Evolutionary conservation across 2,888 invertebrate genomes (phyloP), one percentile per base, ranked within the genome.

Genomic region (Drosophila trichaetosa): DNA sequence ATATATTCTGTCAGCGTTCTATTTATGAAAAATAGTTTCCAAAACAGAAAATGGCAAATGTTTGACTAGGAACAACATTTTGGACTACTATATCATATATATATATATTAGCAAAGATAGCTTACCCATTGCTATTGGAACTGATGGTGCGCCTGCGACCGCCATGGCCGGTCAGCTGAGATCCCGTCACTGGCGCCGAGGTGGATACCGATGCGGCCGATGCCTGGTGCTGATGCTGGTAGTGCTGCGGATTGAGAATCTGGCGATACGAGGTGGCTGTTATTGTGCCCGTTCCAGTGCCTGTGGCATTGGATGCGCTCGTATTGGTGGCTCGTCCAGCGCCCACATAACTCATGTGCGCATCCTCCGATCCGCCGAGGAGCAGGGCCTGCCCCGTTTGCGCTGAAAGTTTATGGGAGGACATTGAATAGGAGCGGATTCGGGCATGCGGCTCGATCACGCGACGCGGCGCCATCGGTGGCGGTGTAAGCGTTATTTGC

Each of bases 71-170:
- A 3, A 18, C 7, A 38, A 0, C 4, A 38, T 38, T 8, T 38
- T 38, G 18, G n/a, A 38, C 40, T 16, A 40, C n/a, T 10, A n/a
- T 2, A n/a, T n/a, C 10, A 16, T 16, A 36, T 5, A 40, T 38
- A 18, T 4, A n/a, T 40, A 40, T n/a, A n/a, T n/a, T 13, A 16
- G 4, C 0, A 18, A 7, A 2, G 16, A 16, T 31, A 18, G 82
- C 91, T 90, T 76, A 93, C 93, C 93, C 93, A 83, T 93, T 93
- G 79, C 93, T 93, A 69, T 93, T 93, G 61, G 93, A 93, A 80
- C 93, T 93, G 68, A 93, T 93, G 63, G 93, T 93, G 38, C 93
- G 91, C 73, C 93, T 90, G 79, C 93, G 89, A 63, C 76, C 87
- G 58, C 79, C 77, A 57, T 87, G 84, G 27, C 69, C 84, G 73